Evolutionary conservation across 2,113 vertebrate genomes (phyloP).

Genomic region (Conger conger): DNA sequence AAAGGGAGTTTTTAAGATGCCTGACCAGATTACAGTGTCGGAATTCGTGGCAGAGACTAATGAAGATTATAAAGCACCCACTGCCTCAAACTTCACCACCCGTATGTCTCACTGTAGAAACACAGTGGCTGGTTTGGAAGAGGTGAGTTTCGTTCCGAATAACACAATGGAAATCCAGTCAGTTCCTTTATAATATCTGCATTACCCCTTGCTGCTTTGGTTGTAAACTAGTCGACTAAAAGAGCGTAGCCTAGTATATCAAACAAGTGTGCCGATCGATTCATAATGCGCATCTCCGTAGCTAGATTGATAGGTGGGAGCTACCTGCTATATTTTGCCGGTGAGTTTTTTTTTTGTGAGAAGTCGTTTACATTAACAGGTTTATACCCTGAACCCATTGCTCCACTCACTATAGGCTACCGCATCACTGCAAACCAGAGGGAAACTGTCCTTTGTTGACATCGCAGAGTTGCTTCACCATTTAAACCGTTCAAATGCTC

Average conservation of each 20-base stretch:
- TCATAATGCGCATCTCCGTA: not conserved
- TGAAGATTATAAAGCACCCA: conserved; percentile 97
- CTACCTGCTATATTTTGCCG: not conserved
- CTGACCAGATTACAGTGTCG: conserved; percentile 95
- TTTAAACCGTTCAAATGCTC: not conserved
- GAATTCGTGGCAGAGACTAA: conserved; percentile 98
- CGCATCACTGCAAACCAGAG: not conserved
- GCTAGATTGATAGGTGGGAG: not conserved
- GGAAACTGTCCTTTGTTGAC: conserved; percentile 4
- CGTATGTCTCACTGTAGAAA: conserved; percentile 95
- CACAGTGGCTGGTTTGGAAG: conserved; percentile 91
- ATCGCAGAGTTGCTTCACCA: conserved; percentile 6
- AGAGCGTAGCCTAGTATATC: not conserved
- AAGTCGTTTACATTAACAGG: not conserved
- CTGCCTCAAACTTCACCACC: conserved; percentile 97
- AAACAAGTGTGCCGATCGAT: conserved; percentile 10
- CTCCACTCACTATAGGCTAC: not conserved
- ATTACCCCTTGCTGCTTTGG: not conserved
- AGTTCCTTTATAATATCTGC: not conserved
- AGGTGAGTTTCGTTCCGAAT: conserved; percentile 72
- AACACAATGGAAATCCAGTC: not conserved
- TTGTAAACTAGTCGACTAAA: not conserved
- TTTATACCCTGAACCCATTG: not conserved
- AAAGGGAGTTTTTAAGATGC: conserved; percentile 74
- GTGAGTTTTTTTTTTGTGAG: not conserved